These are phyloP conservation scores for Centropus bengalensis DNA, from an alignment of 2,113 vertebrate species.

Conservation along the genomic window DNA sequence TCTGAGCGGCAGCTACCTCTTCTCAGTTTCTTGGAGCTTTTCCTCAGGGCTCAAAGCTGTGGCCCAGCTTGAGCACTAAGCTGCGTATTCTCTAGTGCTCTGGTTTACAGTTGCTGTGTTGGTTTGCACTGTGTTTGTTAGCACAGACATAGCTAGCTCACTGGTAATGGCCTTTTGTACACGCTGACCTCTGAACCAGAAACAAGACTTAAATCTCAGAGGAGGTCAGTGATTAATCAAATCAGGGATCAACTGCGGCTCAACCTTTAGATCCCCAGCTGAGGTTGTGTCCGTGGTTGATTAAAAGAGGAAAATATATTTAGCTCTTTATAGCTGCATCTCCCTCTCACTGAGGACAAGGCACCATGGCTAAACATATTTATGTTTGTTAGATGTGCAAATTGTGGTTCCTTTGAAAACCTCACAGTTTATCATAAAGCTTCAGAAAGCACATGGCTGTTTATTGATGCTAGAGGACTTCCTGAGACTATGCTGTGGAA, in stretches of 20 bases:
- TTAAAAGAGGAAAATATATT: slow-evolving; percentile 33
- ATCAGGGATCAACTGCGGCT: not conserved
- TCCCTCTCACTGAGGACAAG: slow-evolving; percentile 23
- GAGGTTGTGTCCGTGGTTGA: slow-evolving; percentile 1
- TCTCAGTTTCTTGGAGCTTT: slow-evolving; percentile 10
- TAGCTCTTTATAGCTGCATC: slow-evolving; percentile 23
- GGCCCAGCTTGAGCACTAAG: not conserved
- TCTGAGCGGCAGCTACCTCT: slow-evolving; percentile 40
- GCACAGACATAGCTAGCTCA: not conserved
- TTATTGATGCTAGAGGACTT: slow-evolving; percentile 22
- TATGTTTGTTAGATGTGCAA: slow-evolving; percentile 63
- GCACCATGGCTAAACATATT: slow-evolving; percentile 24
- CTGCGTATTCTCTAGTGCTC: not conserved
- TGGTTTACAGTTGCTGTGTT: rapidly evolving
- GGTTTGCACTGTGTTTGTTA: not conserved
- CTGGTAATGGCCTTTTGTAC: not conserved
- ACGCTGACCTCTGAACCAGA: slow-evolving; percentile 1
- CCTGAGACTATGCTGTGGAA: not conserved
- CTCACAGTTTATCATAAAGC: slow-evolving; percentile 20
- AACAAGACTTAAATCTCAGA: not conserved
- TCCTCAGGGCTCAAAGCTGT: not conserved
- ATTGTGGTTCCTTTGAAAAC: slow-evolving; percentile 46
- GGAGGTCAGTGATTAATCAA: slow-evolving; percentile 37
- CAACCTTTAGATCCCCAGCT: slow-evolving; percentile 9
- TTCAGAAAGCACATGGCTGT: slow-evolving; percentile 23